These are phyloP conservation scores for Dinomys branickii DNA, from an alignment of 2,113 vertebrate species.

Conservation along the genomic window DNA sequence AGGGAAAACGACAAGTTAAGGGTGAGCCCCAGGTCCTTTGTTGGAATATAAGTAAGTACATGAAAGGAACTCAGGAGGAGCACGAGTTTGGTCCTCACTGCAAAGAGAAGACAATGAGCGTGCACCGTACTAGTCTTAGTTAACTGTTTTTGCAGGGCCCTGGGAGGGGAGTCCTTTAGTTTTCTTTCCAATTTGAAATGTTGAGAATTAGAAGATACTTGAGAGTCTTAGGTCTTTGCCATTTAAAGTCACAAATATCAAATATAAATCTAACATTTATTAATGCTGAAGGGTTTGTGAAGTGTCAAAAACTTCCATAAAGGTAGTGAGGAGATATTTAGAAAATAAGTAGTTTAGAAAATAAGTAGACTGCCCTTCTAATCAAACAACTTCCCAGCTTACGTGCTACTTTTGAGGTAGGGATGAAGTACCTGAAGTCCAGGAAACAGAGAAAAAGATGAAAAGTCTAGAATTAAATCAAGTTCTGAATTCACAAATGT, in stretches of 20 bases:
- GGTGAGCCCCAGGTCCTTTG: background rate
- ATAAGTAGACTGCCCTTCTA: constrained; percentile 1
- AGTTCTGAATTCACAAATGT: background rate
- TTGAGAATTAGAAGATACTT: background rate
- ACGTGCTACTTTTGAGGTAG: background rate
- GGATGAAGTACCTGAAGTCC: background rate
- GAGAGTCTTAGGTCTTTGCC: background rate
- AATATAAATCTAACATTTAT: background rate
- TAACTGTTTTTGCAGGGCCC: background rate
- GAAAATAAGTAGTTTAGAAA: constrained; percentile 38
- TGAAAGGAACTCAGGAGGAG: background rate
- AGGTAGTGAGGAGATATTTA: background rate
- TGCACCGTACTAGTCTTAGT: background rate
- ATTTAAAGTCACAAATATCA: background rate
- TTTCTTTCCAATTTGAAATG: background rate
- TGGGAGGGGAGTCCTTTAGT: background rate
- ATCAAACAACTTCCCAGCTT: background rate
- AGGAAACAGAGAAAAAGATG: background rate
- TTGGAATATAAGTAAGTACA: background rate
- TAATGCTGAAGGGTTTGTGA: background rate
- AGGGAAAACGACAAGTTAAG: background rate
- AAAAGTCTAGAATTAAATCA: constrained; percentile 3
- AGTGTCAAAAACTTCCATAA: background rate
- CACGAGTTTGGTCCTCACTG: background rate
- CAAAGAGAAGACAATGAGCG: background rate